Base-by-base conservation (phyloP, 2,888 invertebrate genomes). In the Drosophila flavopinicola region DNA sequence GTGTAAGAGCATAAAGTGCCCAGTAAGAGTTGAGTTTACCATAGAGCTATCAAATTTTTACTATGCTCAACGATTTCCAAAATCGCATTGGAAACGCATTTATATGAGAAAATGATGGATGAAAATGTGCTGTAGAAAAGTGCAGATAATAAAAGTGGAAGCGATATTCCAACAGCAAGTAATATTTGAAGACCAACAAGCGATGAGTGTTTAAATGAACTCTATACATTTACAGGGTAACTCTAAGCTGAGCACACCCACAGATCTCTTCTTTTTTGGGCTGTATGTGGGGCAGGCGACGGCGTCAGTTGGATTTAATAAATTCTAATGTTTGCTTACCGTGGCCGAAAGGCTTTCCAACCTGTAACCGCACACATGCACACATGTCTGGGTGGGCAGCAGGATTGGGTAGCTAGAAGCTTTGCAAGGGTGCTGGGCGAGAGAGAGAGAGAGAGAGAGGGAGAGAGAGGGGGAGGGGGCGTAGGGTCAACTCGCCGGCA, bases 251-350 rank as follows among this genome's bases (percentile, higher is more conserved):
- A 7, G 9, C n/a, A 27, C 1, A 6, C 25, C 3, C 13, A 9
- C 20, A 3, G 15, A 11, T 29, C 17, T 9, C 1, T 7, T 11
- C n/a, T 44, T 44, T 44, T 35, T 45, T 65, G 23, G 48, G 52
- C 17, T 41, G 9, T 66, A 41, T 61, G 45, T 6, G 39, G 37
- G 37, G n/a, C 17, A 20, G 32, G 44, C 44, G 49, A 32, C 17
- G 51, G 37, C 33, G 49, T 47, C 70, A 61, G 82, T 64, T 75
- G 75, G 74, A 78, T 85, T 84, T 84, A 82, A 86, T 84, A 84
- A 84, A 86, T 84, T 85, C 85, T 82, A 83, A 85, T 84, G 87
- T 86, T 84, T 86, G 83, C 85, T 85, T 80, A 80, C 65, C 82
- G 72, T 82, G 75, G 72, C 85, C 78, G 39, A 80, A 84, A 78